phyloP scores from a whole-genome alignment of 2,797 vertebrate genomes.

The Hipposideros larvatus region DNA sequence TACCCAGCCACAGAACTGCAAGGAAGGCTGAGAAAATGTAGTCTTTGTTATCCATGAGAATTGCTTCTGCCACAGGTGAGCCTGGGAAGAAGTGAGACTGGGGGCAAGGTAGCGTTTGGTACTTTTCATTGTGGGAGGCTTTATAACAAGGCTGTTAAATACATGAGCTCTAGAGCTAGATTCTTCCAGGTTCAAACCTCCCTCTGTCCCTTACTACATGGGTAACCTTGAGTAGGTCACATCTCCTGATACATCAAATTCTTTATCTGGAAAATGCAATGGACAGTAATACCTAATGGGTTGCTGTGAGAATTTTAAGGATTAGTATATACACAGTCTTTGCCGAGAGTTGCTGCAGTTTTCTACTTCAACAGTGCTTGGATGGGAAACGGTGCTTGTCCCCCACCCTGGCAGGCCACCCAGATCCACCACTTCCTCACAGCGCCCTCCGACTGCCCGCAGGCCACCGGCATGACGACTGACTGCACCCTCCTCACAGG shows the following conservation, averaged over 20 bases:
- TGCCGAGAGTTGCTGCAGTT: no score
- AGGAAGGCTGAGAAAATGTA: background rate
- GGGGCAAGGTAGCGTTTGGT: background rate
- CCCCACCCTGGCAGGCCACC: no score
- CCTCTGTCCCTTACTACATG: background rate
- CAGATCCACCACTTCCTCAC: no score
- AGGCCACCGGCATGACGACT: no score
- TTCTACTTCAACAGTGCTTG: no score
- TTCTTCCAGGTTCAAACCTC: background rate
- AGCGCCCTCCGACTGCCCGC: no score
- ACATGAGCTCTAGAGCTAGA: background rate
- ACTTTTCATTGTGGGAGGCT: background rate
- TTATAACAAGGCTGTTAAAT: background rate
- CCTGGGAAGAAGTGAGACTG: background rate
- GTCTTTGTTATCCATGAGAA: background rate
- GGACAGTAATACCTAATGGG: background rate
- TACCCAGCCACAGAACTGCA: background rate
- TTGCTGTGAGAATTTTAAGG: slow-evolving; percentile 13
- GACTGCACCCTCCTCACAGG: no score
- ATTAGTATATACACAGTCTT: background rate
- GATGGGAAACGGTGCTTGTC: no score
- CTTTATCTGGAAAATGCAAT: background rate
- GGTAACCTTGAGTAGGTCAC: background rate
- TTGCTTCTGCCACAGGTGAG: background rate
- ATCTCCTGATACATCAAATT: background rate